These are phyloP conservation scores for Apis dorsata DNA, from an alignment of 1,140 invertebrate species.

Conservation along the genomic window DNA sequence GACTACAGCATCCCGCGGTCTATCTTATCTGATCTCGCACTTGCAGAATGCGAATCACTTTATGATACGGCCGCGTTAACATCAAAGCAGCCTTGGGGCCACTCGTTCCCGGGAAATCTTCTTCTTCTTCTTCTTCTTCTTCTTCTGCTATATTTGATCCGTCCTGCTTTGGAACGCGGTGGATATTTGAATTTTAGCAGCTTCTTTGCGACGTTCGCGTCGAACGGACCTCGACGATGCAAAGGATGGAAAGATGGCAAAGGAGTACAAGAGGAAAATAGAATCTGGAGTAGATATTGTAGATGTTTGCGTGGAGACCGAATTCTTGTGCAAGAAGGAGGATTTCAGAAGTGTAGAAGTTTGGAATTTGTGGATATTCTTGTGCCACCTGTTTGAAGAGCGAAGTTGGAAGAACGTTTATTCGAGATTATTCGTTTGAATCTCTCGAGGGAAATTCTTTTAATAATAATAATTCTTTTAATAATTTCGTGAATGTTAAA, in stretches of 20 bases:
- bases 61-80: slow-evolving; percentile 28
- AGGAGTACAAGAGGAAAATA: neutral
- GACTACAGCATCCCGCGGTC: neutral
- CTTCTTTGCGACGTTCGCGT: neutral
- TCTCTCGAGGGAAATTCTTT: too few species aligned
- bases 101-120: slow-evolving; percentile 3
- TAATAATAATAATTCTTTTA: too few species aligned
- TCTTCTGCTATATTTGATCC: neutral
- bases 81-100: slow-evolving; percentile 7
- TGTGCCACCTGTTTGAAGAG: too few species aligned
- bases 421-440: too few species aligned
- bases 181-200: slow-evolving; percentile 13
- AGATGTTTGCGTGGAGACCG: neutral
- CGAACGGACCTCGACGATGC: neutral
- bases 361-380: too few species aligned
- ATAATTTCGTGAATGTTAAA: too few species aligned
- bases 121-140: neutral
- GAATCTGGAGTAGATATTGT: neutral
- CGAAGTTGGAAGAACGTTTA: too few species aligned
- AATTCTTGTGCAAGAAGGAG: too few species aligned
- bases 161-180: neutral
- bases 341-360: neutral
- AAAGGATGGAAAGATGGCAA: neutral
- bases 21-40: slow-evolving; percentile 35
- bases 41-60: slow-evolving; percentile 41